Evolutionary conservation across 1,140 invertebrate genomes (phyloP).

Genomic region (Drosophila albomicans): DNA sequence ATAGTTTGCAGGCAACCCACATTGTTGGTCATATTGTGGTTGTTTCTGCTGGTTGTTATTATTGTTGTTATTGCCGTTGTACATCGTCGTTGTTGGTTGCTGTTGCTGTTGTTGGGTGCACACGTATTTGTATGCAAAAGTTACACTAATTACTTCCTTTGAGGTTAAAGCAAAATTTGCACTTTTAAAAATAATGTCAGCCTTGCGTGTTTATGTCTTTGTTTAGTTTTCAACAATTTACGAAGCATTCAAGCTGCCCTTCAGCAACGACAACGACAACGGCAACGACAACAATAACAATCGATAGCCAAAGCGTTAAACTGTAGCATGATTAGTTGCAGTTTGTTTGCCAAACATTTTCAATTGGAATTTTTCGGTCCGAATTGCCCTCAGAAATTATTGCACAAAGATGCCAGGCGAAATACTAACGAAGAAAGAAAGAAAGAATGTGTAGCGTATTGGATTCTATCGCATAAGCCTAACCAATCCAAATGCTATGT

Average conservation of each 20-base stretch:
- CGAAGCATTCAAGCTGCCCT: constrained; percentile 28
- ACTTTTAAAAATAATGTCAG: constrained; percentile 85
- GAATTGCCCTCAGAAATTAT: constrained; percentile 5
- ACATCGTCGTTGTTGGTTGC: constrained; percentile 11
- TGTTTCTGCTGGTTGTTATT: constrained; percentile 41
- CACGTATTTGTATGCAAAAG: constrained; percentile 79
- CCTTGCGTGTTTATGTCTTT: constrained; percentile 84
- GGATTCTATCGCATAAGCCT: constrained; percentile 21
- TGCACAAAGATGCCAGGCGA: neutral
- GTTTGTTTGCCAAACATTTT: constrained; percentile 3
- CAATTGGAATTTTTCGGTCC: neutral
- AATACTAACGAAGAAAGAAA: neutral
- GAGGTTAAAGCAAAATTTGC: constrained; percentile 85
- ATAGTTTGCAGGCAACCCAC: constrained; percentile 30
- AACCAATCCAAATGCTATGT: constrained; percentile 26
- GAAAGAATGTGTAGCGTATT: constrained; percentile 7
- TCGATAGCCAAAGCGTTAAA: neutral
- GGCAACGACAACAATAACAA: neutral
- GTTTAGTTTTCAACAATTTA: constrained; percentile 68
- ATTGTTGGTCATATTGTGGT: constrained; percentile 45
- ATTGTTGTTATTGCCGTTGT: constrained; percentile 25
- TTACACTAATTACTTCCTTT: constrained; percentile 84
- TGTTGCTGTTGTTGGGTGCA: constrained; percentile 37
- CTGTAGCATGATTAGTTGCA: neutral
- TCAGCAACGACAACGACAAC: neutral